Evolutionary conservation across 2,113 vertebrate genomes (phyloP), one percentile per base, ranked within the genome.

Genomic region (Indicator indicator): DNA sequence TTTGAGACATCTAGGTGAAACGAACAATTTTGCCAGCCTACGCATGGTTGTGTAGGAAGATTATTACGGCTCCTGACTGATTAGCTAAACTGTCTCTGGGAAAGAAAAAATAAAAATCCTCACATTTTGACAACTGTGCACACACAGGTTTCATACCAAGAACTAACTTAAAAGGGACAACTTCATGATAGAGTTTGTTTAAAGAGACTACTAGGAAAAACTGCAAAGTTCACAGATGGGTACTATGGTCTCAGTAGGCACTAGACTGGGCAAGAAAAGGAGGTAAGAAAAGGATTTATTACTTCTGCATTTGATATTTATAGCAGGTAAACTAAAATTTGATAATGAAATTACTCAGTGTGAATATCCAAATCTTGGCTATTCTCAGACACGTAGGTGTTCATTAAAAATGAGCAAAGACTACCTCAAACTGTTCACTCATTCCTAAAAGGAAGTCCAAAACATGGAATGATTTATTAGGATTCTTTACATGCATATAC

Each of bases 21-120:
- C 58, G 94, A 90, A 94, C 87, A 77, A 82, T 83, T 94, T 78
- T 81, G 67, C 30, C 90, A 93, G 83, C 93, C 90, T 86, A 88
- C 90, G 62, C 76, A 63, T 14, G 27, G 58, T 1, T 91, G 89
- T 71, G 91, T 94, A 91, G 94, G 89, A 95, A 81, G 87, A 87
- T 93, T 74, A 89, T 94, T 95, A 91, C 40, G 5, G 73, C 48
- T 95, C 48, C 89, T 90, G 69, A 91, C 72, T 94, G 93, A 91
- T 83, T 78, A 92, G 63, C 73, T 93, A 74, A 94, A 86, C 54
- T 81, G 56, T 71, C 72, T 94, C 85, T 58, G 24, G 12, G 46
- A 92, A 93, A 90, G n/a, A 84, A 93, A 96, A 96, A 85, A 30
- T 46, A 77, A 59, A 88, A 90, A 54, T 10, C 27, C 7, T 69